Conservation (phyloP, 2,113 vertebrate genomes). For the Apistogramma diplotaenia region DNA sequence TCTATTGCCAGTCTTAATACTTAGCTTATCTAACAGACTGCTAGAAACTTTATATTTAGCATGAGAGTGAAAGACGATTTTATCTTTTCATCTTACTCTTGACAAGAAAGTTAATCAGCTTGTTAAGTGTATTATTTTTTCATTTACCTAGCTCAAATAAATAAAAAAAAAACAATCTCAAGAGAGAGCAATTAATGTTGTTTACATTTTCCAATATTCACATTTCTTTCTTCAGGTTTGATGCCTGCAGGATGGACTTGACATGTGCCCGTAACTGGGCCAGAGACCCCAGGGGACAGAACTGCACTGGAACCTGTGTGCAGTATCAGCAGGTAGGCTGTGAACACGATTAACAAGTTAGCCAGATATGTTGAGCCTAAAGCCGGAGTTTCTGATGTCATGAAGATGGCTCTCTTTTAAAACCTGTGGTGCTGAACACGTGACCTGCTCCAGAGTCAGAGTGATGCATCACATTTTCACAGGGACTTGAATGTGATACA, state of each 20-base stretch:
- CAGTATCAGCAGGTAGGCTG: slow-evolving; percentile 81
- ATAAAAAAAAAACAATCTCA: background rate
- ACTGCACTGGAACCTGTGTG: slow-evolving; percentile 77
- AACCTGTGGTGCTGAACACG: no score
- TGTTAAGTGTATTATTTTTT: background rate
- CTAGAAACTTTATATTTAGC: background rate
- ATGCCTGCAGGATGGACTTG: slow-evolving; percentile 79
- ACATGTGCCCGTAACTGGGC: slow-evolving; percentile 80
- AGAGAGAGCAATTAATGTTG: background rate
- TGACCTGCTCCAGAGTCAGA: no score
- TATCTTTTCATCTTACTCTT: background rate
- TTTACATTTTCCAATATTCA: background rate
- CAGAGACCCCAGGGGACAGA: slow-evolving; percentile 69
- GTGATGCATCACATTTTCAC: no score
- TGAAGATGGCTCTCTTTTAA: no score
- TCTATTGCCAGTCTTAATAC: background rate
- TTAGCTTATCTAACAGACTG: background rate
- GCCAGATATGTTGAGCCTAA: background rate
- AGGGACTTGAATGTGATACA: no score
- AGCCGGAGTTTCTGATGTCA: background rate
- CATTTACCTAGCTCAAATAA: background rate
- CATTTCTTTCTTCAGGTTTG: slow-evolving; percentile 71
- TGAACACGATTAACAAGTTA: background rate
- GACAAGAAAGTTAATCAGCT: background rate
- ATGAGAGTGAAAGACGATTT: background rate